Percentiles rank a stretch among this genome's conserved stretches.
Evolutionary conservation across 2,113 vertebrate genomes (phyloP).

Genomic region (Aspidoscelis tigris): DNA sequence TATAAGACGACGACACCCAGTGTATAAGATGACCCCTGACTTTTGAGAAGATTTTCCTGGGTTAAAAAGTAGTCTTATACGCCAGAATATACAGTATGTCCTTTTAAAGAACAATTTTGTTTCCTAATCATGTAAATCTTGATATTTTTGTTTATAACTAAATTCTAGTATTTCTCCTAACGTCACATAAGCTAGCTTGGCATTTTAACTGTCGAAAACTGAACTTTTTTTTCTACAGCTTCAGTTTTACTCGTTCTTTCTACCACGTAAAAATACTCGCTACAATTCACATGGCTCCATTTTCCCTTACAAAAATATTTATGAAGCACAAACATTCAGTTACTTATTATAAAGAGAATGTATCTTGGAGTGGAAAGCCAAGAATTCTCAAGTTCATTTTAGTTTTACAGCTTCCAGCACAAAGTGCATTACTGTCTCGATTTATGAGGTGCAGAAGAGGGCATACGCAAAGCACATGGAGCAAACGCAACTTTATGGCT

Average conservation of each 20-base stretch:
- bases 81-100: background rate
- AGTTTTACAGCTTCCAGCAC: conserved; percentile 38
- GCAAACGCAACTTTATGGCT: background rate
- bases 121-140: background rate
- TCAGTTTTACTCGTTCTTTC: conserved; percentile 22
- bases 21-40: too few relatives aligned
- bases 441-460: conserved; percentile 32
- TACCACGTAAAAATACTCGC: background rate
- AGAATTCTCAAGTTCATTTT: conserved; percentile 21
- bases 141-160: background rate
- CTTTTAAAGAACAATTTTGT: background rate
- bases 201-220: conserved; percentile 40
- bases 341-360: conserved; percentile 28
- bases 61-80: too few relatives aligned
- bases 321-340: conserved; percentile 15
- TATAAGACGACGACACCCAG: too few relatives aligned
- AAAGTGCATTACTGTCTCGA: conserved; percentile 31
- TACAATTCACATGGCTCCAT: conserved; percentile 29
- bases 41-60: too few relatives aligned
- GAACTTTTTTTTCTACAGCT: conserved; percentile 17
- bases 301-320: conserved; percentile 10
- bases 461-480: conserved; percentile 20
- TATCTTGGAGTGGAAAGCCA: conserved; percentile 37
- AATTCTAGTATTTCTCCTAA: background rate
- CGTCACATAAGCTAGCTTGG: conserved; percentile 16